Conservation (phyloP, 2,113 vertebrate genomes). For the Cyanoliseus patagonus region DNA sequence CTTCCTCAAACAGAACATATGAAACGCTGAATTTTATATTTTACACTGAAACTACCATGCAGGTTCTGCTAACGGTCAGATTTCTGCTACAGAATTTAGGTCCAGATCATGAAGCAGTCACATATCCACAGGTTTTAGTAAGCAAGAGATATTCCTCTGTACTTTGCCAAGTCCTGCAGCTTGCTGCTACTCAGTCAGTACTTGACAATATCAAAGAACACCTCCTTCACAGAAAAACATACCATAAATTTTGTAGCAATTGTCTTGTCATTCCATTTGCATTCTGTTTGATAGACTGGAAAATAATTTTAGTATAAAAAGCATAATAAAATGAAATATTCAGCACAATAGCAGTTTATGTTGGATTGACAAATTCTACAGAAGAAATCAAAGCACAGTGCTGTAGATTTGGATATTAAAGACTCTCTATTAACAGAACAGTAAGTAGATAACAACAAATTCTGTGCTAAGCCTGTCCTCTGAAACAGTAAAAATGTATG, state of each 20-base stretch:
- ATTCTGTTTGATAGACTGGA: neutral
- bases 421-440: neutral
- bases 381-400: neutral
- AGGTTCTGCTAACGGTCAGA: neutral
- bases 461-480: neutral
- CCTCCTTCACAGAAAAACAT: neutral
- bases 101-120: neutral
- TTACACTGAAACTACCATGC: neutral
- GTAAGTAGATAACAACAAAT: neutral
- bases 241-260: neutral
- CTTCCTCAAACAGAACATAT: neutral
- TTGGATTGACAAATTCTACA: neutral
- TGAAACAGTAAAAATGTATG: neutral
- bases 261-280: neutral
- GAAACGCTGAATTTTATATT: neutral
- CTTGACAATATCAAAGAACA: neutral
- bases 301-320: neutral
- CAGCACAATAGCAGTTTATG: neutral
- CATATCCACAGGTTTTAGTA: fast-evolving
- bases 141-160: neutral
- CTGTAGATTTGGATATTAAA: neutral
- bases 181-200: neutral
- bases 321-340: neutral
- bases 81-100: neutral
- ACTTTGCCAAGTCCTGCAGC: neutral